A percentile compares a stretch with the other conserved stretches of the same genome.
These are phyloP conservation scores for Brachymystax lenok DNA, from an alignment of 2,797 vertebrate genomes.

Conservation along the genomic window DNA sequence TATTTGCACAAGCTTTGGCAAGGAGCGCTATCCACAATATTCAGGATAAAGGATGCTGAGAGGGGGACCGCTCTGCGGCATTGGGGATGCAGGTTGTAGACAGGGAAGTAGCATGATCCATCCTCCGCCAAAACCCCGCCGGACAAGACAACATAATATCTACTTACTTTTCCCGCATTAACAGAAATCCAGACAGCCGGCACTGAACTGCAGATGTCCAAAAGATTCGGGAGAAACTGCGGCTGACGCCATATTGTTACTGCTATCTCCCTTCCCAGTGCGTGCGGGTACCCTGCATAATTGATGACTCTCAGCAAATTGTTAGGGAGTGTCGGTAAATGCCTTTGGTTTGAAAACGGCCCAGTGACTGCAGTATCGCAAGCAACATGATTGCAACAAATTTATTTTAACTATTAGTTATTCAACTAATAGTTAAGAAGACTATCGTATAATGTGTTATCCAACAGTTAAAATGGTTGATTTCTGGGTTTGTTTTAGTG, in stretches of 20 bases:
- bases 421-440: not conserved
- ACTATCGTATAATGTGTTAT: not conserved
- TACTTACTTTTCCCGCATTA: slow-evolving; percentile 84
- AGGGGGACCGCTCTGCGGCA: slow-evolving; percentile 84
- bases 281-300: slow-evolving; percentile 89
- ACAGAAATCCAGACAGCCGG: slow-evolving; percentile 84
- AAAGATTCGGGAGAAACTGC: slow-evolving; percentile 92
- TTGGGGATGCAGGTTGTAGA: slow-evolving; percentile 44
- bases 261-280: slow-evolving; percentile 85
- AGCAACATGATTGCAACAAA: slow-evolving; percentile 48
- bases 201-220: slow-evolving; percentile 85
- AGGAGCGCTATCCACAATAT: slow-evolving; percentile 60
- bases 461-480: not conserved
- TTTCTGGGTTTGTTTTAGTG: not conserved
- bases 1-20: slow-evolving; percentile 53
- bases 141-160: slow-evolving; percentile 58
- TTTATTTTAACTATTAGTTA: not conserved
- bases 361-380: slow-evolving; percentile 67
- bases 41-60: slow-evolving; percentile 66
- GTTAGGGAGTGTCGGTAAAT: slow-evolving; percentile 82
- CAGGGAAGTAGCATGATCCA: slow-evolving; percentile 34
- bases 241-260: slow-evolving; percentile 99
- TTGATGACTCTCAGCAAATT: slow-evolving; percentile 90
- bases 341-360: slow-evolving; percentile 65
- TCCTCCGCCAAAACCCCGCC: slow-evolving; percentile 41